Base-by-base conservation (phyloP, 2,113 vertebrate species). In the Pardalotus punctatus region DNA sequence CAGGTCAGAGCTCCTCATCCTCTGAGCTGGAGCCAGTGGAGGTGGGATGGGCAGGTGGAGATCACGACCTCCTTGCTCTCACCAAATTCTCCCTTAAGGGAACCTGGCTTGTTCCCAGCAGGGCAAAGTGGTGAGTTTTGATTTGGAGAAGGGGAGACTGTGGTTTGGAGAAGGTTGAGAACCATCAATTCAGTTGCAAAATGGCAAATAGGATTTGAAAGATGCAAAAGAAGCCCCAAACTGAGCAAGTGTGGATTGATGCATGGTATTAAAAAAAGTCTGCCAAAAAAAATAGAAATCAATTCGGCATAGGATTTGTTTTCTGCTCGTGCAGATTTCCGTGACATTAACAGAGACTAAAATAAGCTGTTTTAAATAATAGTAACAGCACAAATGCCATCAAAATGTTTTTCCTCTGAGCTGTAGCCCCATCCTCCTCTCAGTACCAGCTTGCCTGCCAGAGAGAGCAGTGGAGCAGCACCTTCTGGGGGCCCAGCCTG, bases 361-460 rank as follows among this genome's bases (percentile, higher is more conserved):
- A 83, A 87, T 72, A 80, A 96, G 60, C 57, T 87, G 23, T 6
- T 92, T 90, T 90, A 82, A 93, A 93, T 92, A 86, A 76, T 40
- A 85, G 45, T 92, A 95, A 85, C 90, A 90, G 53, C 23, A 78
- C 61, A 90, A 77, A 80, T 65, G 31, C 69, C 60, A 78, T 33
- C 29, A 86, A 86, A 80, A 86, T 43, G 13, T 72, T 38, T 86
- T 65, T 80, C 38, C 20, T 62, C 58, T 76, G 65, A 65, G 60
- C 62, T 71, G 56, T 19, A 93, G 47, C 38, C n/a, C 42, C 48
- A 38, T 53, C n/a, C 18, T 76, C 24, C 60, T 60, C 43, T 61
- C 38, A 22, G 38, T 8, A 42, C 4, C 66, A 56, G 36, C 51
- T 47, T 3, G 1, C 27, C 31, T 62, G 60, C 47, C 70, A 62